Evolutionary conservation across 1,140 invertebrate genomes (phyloP).

Genomic region (Heliothis virescens): DNA sequence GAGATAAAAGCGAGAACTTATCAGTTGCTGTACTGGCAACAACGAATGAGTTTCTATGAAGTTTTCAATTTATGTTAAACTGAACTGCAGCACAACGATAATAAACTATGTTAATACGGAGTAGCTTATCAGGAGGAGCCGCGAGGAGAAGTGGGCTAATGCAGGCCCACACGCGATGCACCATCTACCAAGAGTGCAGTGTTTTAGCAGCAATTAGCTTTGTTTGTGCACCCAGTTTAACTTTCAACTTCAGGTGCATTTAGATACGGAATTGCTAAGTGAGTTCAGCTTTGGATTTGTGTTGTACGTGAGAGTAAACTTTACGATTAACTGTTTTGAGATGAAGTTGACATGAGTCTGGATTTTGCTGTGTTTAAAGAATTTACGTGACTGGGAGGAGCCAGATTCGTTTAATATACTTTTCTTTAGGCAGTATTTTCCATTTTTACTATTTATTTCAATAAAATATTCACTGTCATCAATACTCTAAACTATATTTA

Average conservation of each 20-base stretch:
- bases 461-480: too few species aligned
- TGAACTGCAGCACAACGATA: background rate
- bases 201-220: slow-evolving; percentile 13
- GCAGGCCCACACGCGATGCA: slow-evolving; percentile 23
- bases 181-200: background rate
- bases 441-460: too few species aligned
- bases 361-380: too few species aligned
- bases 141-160: slow-evolving; percentile 22
- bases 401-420: too few species aligned
- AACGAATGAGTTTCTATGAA: too few species aligned
- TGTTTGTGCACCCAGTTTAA: slow-evolving; percentile 19
- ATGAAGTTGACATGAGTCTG: background rate
- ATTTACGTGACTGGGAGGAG: too few species aligned
- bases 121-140: slow-evolving; percentile 1
- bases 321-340: background rate
- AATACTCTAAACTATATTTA: too few species aligned
- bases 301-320: background rate
- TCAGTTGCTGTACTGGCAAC: too few species aligned
- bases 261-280: background rate
- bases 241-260: slow-evolving; percentile 6
- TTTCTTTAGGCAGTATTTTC: too few species aligned
- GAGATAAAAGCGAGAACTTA: too few species aligned
- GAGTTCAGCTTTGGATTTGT: background rate
- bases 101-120: slow-evolving; percentile 13
- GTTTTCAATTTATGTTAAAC: background rate